Evolutionary conservation across 2,888 invertebrate species (phyloP).

Genomic region (Ormyrus nitidulus): DNA sequence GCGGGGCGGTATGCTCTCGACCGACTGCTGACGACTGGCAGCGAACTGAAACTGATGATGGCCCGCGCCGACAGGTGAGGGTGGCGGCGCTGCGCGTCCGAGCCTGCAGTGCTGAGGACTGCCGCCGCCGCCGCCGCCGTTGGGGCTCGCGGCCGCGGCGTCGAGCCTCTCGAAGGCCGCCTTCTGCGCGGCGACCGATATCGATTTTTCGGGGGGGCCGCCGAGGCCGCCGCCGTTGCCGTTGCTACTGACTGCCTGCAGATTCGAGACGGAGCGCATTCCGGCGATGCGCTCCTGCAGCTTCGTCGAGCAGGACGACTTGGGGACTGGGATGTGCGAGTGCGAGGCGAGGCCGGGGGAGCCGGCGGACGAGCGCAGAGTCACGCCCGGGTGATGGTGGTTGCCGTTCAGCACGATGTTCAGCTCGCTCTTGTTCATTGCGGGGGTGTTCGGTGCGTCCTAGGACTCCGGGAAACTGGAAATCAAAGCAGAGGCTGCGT

Average conservation of each 20-base stretch:
- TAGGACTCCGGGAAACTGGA: no score
- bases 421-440: slow-evolving; percentile 69
- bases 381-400: slow-evolving; percentile 22
- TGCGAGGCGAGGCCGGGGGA: slow-evolving; percentile 1
- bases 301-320: slow-evolving; percentile 59
- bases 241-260: slow-evolving; percentile 42
- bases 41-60: slow-evolving; percentile 47
- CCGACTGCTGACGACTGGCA: slow-evolving; percentile 13
- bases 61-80: slow-evolving; percentile 18
- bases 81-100: neutral
- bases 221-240: neutral
- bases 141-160: slow-evolving; percentile 53
- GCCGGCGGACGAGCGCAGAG: neutral
- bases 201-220: slow-evolving; percentile 56
- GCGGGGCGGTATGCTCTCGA: neutral
- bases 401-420: slow-evolving; percentile 64
- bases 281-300: slow-evolving; percentile 60
- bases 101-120: no score
- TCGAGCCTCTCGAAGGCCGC: slow-evolving; percentile 72
- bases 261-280: slow-evolving; percentile 13
- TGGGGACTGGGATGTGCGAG: slow-evolving; percentile 72
- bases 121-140: neutral
- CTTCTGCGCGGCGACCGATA: slow-evolving; percentile 71
- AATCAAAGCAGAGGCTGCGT: no score
- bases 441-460: neutral